Base-by-base conservation (phyloP, 1,140 invertebrate species). In the Drosophila repletoides region DNA sequence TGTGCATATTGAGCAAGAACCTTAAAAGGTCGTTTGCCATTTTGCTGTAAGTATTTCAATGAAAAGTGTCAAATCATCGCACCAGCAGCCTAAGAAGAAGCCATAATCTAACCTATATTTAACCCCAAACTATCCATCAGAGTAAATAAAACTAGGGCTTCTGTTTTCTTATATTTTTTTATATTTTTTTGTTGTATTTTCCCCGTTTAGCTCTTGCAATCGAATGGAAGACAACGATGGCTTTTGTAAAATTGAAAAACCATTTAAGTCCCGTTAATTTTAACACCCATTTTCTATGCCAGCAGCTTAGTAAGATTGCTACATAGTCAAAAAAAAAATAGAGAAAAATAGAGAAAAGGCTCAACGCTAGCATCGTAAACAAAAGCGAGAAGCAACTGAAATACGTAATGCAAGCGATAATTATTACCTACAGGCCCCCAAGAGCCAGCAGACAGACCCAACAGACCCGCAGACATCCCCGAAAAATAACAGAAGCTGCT, bases 391-490 rank as follows among this genome's bases (percentile, higher is more conserved):
- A 84, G 71, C 72, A 73, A 51, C 75, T 51, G 67, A 76, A 80
- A 86, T 80, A 86, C 80, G 75, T 86, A 86, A 76, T 86, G 72
- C 80, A 86, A 80, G 80, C 80, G 80, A 86, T 86, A 86, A 86
- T 86, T 86, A 86, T 86, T 86, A 76, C 80, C 79, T 84, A 80
- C 66, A 59, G 65, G 66, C 67, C 55, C 24, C 74, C 38, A 69
- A 48, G 48, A 31, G 58, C 48, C 48, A 38, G 36, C 48, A 59
- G 38, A 64, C 15, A 45, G 29, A 52, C 10, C 40, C 19, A 40
- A 12, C 14, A 56, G 29, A 61, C 52, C 29, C 29, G 12, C 46
- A 64, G 48, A 52, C 58, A 60, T 43, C 49, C 29, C 34, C 22
- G 15, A 28, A 31, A 41, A 55, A 70, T 52, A 41, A 73, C 64